A percentile compares a stretch with the other conserved stretches of the same genome.
Conservation (phyloP, 2,113 vertebrate genomes). For the Aphelocoma coerulescens region DNA sequence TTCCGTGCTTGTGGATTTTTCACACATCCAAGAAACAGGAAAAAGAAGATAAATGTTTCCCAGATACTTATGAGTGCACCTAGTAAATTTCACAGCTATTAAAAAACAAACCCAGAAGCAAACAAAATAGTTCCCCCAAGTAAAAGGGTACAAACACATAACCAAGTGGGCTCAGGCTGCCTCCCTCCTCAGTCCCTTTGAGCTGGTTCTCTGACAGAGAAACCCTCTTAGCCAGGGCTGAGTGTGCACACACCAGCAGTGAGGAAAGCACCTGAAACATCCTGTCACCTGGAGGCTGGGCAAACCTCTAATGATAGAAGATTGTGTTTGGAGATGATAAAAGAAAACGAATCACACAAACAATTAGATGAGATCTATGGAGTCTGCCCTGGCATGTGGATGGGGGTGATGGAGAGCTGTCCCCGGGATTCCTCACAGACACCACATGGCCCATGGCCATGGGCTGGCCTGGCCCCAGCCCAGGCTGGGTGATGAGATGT, state of each 20-base stretch:
- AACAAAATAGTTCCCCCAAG: neutral
- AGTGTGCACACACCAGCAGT: neutral
- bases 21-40: neutral
- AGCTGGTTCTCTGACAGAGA: neutral
- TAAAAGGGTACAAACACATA: neutral
- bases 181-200: neutral
- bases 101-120: neutral
- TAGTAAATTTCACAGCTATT: neutral
- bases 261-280: neutral
- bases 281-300: neutral
- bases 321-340: neutral
- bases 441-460: fast-evolving
- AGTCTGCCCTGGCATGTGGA: neutral
- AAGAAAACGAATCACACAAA: neutral
- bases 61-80: no score
- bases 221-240: neutral
- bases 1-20: neutral
- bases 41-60: neutral
- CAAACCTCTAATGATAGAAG: neutral
- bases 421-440: neutral
- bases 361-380: neutral
- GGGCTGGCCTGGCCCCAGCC: neutral
- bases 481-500: neutral
- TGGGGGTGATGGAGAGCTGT: neutral
- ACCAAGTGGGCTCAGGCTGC: neutral